Evolutionary conservation across 2,113 vertebrate species (phyloP), one percentile per base, ranked within the genome.

Genomic region (Nothobranchius furzeri): DNA sequence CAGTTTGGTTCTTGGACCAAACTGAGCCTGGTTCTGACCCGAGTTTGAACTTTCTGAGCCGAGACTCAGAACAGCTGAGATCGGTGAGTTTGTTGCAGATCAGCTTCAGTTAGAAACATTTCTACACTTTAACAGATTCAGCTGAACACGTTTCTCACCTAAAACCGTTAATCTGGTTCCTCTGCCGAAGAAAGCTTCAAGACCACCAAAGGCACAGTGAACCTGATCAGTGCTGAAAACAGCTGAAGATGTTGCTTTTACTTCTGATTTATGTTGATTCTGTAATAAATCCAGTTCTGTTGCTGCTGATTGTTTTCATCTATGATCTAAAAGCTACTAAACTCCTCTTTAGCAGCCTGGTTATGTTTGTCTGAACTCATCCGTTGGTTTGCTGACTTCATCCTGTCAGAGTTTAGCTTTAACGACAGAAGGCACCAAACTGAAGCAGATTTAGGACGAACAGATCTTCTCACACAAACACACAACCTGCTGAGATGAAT

Each of bases 301-400:
- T n/a, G 8, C 47, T 49, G 47, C 6, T 2, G n/a, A 3, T 47
- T 45, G 43, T 14, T 14, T 14, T 47, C 46, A 47, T 47, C 1
- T 15, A 14, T 13, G 12, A 49, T n/a, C 14, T 17, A n/a, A 52
- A 24, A 52, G 9, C 50, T 52, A 20, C n/a, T 10, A 50, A 50
- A 10, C 10, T 53, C 20, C 25, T 1, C 20, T 12, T 25, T 14
- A 17, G n/a, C 15, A 9, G 14, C 7, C 14, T 49, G 47, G 30
- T 53, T 12, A 12, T 30, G 24, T 25, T 11, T 4, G 4, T 15
- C 45, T 45, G 4, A 43, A 2, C 15, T 9, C 6, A 14, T 55
- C n/a, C 6, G 5, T 6, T 61, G 62, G 60, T 95, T 91, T 94
- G 91, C 93, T 0, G 43, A 10, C 43, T 45, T 45, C 43, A 2